Conservation (phyloP, 2,888 invertebrate species). For the Cosmopolites sordidus region DNA sequence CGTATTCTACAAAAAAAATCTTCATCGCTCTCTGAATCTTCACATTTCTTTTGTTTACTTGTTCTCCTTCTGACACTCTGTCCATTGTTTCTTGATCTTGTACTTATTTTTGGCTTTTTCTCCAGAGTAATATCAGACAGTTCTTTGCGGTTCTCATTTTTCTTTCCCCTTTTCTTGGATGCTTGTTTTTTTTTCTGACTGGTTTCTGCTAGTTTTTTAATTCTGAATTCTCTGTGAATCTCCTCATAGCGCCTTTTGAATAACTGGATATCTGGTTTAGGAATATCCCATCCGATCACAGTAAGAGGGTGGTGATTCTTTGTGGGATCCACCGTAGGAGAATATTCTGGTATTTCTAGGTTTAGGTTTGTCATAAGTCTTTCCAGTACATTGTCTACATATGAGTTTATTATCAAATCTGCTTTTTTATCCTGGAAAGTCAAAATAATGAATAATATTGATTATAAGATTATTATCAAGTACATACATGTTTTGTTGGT, state of each 20-base stretch:
- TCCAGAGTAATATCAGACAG: background rate
- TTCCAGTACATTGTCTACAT: slow-evolving; percentile 78
- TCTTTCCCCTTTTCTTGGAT: slow-evolving; percentile 1
- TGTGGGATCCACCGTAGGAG: slow-evolving; percentile 62
- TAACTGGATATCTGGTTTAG: slow-evolving; percentile 55
- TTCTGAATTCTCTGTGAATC: slow-evolving; percentile 45
- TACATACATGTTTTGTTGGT: slow-evolving; percentile 89
- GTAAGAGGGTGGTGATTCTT: slow-evolving; percentile 47
- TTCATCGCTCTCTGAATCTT: background rate
- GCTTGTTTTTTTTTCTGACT: slow-evolving; percentile 1
- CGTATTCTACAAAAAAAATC: background rate
- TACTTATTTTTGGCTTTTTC: background rate
- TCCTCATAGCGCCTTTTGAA: slow-evolving; percentile 60
- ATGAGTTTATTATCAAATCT: slow-evolving; percentile 81
- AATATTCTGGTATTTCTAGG: slow-evolving; percentile 70
- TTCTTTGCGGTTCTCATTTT: background rate
- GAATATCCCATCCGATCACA: slow-evolving; percentile 71
- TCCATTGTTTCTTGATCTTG: background rate
- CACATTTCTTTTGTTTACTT: background rate
- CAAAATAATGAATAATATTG: background rate
- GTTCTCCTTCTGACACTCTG: background rate
- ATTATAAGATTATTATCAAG: slow-evolving; percentile 1
- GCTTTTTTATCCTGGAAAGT: slow-evolving; percentile 77
- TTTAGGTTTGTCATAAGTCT: slow-evolving; percentile 70
- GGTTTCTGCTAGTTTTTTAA: slow-evolving; percentile 35